Percentiles rank a stretch among this genome's conserved stretches.
Conservation (phyloP, 2,113 vertebrate genomes). For the Triplophysa tibetana region DNA sequence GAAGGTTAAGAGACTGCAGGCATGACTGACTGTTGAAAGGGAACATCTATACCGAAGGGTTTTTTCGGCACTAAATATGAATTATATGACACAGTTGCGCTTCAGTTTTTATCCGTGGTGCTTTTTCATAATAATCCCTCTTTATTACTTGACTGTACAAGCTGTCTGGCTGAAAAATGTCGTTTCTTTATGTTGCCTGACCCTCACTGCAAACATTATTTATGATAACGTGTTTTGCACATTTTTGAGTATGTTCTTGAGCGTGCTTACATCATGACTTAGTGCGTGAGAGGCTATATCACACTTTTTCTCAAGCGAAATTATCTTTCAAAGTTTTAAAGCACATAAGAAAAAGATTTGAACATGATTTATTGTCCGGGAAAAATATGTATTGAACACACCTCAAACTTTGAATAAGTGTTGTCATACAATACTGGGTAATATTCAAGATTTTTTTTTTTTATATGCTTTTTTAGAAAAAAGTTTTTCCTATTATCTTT, state of each 20-base stretch:
- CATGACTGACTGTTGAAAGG: conserved; percentile 8
- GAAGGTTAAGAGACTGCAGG: neutral
- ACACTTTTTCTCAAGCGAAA: neutral
- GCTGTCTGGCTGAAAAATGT: neutral
- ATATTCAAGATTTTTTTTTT: too few relatives aligned
- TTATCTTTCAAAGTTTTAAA: too few relatives aligned
- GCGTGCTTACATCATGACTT: neutral
- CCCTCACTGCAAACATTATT: neutral
- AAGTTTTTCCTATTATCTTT: too few relatives aligned
- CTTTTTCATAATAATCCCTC: neutral
- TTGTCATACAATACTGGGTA: too few relatives aligned
- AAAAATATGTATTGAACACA: too few relatives aligned
- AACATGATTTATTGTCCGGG: too few relatives aligned
- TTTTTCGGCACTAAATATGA: conserved; percentile 6
- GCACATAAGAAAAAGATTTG: too few relatives aligned
- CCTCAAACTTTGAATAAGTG: too few relatives aligned
- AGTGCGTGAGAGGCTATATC: neutral
- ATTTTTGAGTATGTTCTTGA: neutral
- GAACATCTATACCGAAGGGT: neutral
- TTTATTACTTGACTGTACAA: too few relatives aligned
- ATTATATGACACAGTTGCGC: neutral
- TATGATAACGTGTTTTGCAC: neutral
- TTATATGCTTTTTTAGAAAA: too few relatives aligned
- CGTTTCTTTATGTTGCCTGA: neutral
- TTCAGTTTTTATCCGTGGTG: neutral